phyloP scores from a whole-genome alignment of 2,888 invertebrate genomes.

The Ditula angustiorana region DNA sequence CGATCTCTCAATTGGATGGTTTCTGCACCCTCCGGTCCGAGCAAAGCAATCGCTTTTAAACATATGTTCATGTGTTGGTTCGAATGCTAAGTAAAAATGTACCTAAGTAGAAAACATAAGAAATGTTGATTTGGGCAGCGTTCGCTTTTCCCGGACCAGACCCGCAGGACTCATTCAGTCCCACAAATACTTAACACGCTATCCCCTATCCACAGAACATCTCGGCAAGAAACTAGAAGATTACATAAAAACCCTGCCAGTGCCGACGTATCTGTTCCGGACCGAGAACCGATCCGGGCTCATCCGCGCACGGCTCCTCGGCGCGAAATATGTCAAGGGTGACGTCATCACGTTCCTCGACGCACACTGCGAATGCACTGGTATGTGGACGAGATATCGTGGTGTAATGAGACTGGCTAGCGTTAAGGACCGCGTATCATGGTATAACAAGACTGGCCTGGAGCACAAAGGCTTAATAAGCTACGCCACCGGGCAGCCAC shows the following conservation, averaged over 20 bases:
- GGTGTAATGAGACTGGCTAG: background rate
- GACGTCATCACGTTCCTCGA: constrained; percentile 98
- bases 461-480: too few relatives aligned
- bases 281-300: constrained; percentile 97
- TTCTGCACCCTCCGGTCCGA: too few relatives aligned
- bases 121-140: too few relatives aligned
- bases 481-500: too few relatives aligned
- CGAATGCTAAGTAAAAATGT: too few relatives aligned
- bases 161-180: background rate
- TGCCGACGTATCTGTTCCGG: constrained; percentile 94
- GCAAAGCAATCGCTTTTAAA: too few relatives aligned
- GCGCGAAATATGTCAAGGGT: constrained; percentile 96
- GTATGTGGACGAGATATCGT: constrained; percentile 52
- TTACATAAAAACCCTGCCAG: constrained; percentile 94
- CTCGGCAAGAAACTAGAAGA: constrained; percentile 95
- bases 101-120: too few relatives aligned
- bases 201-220: constrained; percentile 88
- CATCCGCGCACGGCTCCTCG: constrained; percentile 97
- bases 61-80: too few relatives aligned
- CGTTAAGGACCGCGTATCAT: too few relatives aligned
- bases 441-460: background rate
- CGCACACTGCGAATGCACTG: constrained; percentile 98
- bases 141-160: too few relatives aligned
- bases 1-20: too few relatives aligned
- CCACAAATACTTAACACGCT: background rate